These are phyloP conservation scores for Siniperca knerii DNA, from an alignment of 2,113 vertebrate species.

Conservation along the genomic window DNA sequence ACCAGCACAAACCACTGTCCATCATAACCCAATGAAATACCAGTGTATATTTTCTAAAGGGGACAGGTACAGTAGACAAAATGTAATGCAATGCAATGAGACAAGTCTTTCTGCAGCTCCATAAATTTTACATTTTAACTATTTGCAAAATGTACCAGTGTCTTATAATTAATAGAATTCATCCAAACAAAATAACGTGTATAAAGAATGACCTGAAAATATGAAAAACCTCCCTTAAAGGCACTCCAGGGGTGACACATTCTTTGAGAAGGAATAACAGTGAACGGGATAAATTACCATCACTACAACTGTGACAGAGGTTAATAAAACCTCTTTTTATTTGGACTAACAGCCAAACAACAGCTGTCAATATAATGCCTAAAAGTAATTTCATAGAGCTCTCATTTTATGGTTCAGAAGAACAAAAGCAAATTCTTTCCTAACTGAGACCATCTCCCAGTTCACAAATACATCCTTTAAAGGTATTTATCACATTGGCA, in stretches of 20 bases:
- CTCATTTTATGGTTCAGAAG: background rate
- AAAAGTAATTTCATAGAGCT: background rate
- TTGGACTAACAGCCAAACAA: background rate
- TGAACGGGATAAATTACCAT: slow-evolving; percentile 2
- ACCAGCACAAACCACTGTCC: background rate
- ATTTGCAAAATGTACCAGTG: background rate
- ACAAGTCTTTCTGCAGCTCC: background rate
- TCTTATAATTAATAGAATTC: background rate
- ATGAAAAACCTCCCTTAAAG: background rate
- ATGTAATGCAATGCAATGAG: slow-evolving; percentile 16
- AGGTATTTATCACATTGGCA: background rate
- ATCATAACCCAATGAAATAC: background rate
- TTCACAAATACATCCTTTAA: slow-evolving; percentile 16
- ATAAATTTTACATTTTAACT: background rate
- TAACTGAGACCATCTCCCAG: background rate
- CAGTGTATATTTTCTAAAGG: background rate
- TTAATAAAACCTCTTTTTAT: background rate
- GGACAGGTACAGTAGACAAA: background rate
- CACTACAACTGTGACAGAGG: background rate
- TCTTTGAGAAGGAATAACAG: slow-evolving; percentile 2
- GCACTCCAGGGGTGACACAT: background rate
- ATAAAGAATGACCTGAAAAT: background rate
- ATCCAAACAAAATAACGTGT: background rate
- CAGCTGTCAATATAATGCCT: background rate
- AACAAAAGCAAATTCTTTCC: background rate